Evolutionary conservation across 2,113 vertebrate genomes (phyloP).

Genomic region (Corapipo altera): DNA sequence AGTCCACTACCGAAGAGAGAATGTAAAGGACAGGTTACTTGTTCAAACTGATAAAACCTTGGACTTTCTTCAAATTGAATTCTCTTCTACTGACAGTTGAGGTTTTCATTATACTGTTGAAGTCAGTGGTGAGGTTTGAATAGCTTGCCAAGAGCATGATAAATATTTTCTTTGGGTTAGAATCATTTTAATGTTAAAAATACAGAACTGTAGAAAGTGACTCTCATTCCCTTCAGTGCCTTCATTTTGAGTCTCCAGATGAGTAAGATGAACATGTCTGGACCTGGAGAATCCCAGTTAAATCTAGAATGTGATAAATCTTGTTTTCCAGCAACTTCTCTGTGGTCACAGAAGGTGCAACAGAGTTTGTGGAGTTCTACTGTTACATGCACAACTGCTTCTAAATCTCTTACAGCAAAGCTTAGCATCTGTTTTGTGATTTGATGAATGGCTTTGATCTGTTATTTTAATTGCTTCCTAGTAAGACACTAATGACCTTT

Average conservation of each 20-base stretch:
- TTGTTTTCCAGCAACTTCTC: conserved; percentile 23
- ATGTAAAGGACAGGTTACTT: neutral
- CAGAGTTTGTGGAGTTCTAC: conserved; percentile 26
- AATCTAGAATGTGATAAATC: neutral
- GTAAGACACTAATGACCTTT: conserved; percentile 81
- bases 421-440: conserved; percentile 79
- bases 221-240: neutral
- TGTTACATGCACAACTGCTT: conserved; percentile 45
- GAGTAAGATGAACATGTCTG: neutral
- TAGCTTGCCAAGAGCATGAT: neutral
- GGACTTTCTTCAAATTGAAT: neutral
- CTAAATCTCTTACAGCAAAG: conserved; percentile 70
- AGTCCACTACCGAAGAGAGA: neutral
- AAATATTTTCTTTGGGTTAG: neutral
- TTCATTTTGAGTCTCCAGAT: neutral
- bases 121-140: neutral
- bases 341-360: neutral
- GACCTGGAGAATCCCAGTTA: neutral
- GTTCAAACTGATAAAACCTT: neutral
- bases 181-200: neutral
- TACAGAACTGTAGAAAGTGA: neutral
- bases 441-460: conserved; percentile 77
- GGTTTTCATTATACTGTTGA: neutral
- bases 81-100: neutral
- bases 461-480: conserved; percentile 80